Conservation (phyloP, 30 jellyfish, hydroid and myxozoan genomes). For the Hydractinia symbiolongicarpus region DNA sequence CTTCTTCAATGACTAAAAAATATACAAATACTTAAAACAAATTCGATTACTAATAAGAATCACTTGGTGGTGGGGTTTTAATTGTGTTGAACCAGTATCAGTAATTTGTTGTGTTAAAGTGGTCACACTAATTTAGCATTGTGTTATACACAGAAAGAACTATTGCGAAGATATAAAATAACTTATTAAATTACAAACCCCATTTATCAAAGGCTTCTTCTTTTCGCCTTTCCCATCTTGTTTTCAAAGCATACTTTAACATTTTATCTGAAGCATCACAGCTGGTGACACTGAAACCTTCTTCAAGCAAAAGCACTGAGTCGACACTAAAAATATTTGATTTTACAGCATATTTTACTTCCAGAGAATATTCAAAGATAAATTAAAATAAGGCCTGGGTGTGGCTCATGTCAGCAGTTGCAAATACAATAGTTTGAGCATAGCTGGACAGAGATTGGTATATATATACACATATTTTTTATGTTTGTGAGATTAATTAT, state of each 20-base stretch:
- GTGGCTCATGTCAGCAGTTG: not conserved
- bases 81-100: too few relatives aligned
- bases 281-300: constrained; percentile 86
- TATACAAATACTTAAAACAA: not conserved
- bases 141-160: too few relatives aligned
- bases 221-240: constrained; percentile 84
- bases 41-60: too few relatives aligned
- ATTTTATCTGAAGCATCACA: constrained; percentile 96
- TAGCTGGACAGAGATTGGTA: too few relatives aligned
- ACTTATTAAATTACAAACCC: constrained; percentile 44
- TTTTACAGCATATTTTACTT: not conserved
- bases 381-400: not conserved
- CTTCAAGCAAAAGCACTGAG: constrained; percentile 79
- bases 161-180: too few relatives aligned
- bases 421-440: too few relatives aligned
- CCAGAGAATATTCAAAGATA: not conserved
- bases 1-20: constrained; percentile 88
- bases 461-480: too few relatives aligned
- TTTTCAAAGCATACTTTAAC: constrained; percentile 85
- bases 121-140: too few relatives aligned
- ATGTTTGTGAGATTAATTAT: too few relatives aligned
- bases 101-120: too few relatives aligned
- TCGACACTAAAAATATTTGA: constrained; percentile 52
- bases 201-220: constrained; percentile 81
- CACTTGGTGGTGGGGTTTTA: too few relatives aligned